Evolutionary conservation across 2,113 vertebrate species (phyloP), one percentile per base, ranked within the genome.

Genomic region (Ceyx melanurus): DNA sequence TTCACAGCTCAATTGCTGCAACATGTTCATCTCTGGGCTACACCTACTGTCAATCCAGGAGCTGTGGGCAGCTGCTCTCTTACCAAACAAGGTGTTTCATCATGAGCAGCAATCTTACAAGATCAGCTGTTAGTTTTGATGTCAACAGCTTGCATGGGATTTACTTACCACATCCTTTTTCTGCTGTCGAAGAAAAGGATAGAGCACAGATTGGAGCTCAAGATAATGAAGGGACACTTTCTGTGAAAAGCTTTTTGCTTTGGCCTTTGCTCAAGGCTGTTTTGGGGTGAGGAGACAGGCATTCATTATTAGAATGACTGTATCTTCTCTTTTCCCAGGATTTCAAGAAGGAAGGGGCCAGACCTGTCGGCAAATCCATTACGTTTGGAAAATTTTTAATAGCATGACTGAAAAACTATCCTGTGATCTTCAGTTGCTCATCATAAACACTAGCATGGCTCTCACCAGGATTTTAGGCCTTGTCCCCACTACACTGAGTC

Each of bases 231-330:
- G 86, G 73, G 43, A 65, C 15, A 17, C 20, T 88, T 85, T 83
- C 66, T 70, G 29, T 58, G 54, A 88, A 50, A 33, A 75, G 35
- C 48, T 94, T 31, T 86, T 80, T 28, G n/a, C 85, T 88, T 77
- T 23, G 7, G 53, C 70, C 33, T 75, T 91, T 82, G 56, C 82
- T 87, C 0, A 3, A 94, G 88, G 80, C 86, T 62, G 8, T 93
- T 66, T 65, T 76, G 75, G 89, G 53, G n/a, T 0, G 0, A 26
- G 65, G 46, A 67, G 51, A 23, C 46, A 40, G 8, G 11, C 75
- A 88, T 83, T 90, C 80, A 83, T 88, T 43, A 60, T 80, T 61
- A 74, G 65, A 51, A 90, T 68, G 76, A 45, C 86, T 86, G 73
- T 70, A 33, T 82, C 42, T 48, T 79, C 51, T 45, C 0, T 73